Evolutionary conservation across 1,140 invertebrate genomes (phyloP).

Genomic region (Chrysomallon squamiferum): DNA sequence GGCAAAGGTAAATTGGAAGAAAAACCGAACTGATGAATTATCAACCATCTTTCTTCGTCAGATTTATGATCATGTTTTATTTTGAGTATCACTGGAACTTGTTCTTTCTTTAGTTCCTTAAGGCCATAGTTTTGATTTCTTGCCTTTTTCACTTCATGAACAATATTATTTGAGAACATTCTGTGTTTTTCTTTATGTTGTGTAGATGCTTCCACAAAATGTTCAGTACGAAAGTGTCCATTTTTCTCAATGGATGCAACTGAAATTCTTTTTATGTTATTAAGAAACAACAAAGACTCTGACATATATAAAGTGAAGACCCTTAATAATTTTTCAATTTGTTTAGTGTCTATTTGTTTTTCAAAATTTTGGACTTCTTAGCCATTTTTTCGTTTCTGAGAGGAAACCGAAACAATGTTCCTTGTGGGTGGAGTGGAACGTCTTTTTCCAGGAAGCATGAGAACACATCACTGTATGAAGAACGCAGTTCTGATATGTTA

Average conservation of each 20-base stretch:
- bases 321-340: slow-evolving; percentile 27
- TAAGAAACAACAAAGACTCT: slow-evolving; percentile 45
- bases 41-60: too few relatives aligned
- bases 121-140: too few relatives aligned
- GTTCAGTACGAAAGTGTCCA: slow-evolving; percentile 21
- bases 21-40: too few relatives aligned
- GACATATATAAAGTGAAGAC: slow-evolving; percentile 39
- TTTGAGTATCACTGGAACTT: too few relatives aligned
- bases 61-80: too few relatives aligned
- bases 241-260: slow-evolving; percentile 28
- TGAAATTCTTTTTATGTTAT: slow-evolving; percentile 36
- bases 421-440: slow-evolving; percentile 16
- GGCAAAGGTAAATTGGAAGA: too few relatives aligned
- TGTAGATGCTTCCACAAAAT: slow-evolving; percentile 21
- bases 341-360: slow-evolving; percentile 15
- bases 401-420: slow-evolving; percentile 48
- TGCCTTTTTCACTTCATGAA: too few relatives aligned
- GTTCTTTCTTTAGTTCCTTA: too few relatives aligned
- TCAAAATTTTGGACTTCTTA: slow-evolving; percentile 32
- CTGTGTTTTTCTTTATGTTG: slow-evolving; percentile 9
- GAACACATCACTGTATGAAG: slow-evolving; percentile 39
- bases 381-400: slow-evolving; percentile 39
- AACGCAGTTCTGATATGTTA: slow-evolving; percentile 26
- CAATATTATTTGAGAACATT: too few relatives aligned
- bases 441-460: slow-evolving; percentile 30